Evolutionary conservation across 2,797 vertebrate genomes (phyloP), one percentile per base, ranked within the genome.

Genomic region (Enteromius viviparus): DNA sequence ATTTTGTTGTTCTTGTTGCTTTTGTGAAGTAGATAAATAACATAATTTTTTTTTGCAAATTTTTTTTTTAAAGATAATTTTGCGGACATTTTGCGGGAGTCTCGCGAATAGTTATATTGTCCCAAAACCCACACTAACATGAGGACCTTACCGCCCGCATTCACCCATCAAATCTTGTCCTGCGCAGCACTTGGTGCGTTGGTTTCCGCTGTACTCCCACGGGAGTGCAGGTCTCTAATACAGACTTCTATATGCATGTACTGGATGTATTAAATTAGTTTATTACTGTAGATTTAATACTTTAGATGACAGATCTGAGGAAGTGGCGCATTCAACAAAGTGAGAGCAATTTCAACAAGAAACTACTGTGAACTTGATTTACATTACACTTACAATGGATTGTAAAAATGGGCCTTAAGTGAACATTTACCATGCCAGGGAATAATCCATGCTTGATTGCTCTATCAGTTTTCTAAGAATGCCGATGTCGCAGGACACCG

Each of bases 401-500:
- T 8, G 17, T 37, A 74, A 60, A 64, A 75, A 58, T n/a, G 14
- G 4, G 3, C 34, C 8, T 55, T 1, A 58, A 40, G 14, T 34
- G 0, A 53, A 58, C 29, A 29, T 2, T 82, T 84, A 98, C 98
- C 94, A 95, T 85, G 98, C 97, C 1, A 89, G 80, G 0, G 93
- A 96, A 89, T 97, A 98, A 40, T 98, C 97, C 90, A 97, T 91
- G 91, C 97, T 97, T 87, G 97, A 96, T 83, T 98, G 93, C 78
- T 99, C 98, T 0, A 99, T 99, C 81, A 91, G 93, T 66, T 94
- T 95, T 87, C 97, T 92, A 87, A 99, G 94, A 91, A 99, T 97
- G 66, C 96, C 94, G 15, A 98, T 97, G 87, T 98, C 98, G 74
- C 93, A 96, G 19, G 97, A 98, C 68, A 99, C 97, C 92, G 98